Evolutionary conservation across 2,888 invertebrate genomes (phyloP).

Genomic region (Lissonota sp.): DNA sequence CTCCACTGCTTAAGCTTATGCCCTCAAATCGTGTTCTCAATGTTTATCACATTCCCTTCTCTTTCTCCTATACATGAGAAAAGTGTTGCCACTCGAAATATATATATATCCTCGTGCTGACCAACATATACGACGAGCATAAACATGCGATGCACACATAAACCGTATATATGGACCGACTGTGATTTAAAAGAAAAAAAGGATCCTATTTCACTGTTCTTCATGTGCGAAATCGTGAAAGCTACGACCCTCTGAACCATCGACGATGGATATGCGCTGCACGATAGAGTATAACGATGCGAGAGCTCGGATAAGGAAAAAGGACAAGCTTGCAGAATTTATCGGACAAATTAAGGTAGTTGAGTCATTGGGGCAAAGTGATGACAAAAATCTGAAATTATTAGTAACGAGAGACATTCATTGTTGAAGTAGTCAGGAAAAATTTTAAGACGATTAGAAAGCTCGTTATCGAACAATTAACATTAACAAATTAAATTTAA

Average conservation of each 20-base stretch:
- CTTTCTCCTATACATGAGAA: neutral
- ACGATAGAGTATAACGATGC: slow-evolving; percentile 7
- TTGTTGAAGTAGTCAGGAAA: too few relatives aligned
- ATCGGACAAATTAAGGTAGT: too few relatives aligned
- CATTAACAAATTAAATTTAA: too few relatives aligned
- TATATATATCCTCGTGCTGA: slow-evolving; percentile 31
- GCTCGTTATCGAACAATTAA: too few relatives aligned
- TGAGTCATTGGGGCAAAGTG: too few relatives aligned
- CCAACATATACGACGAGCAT: slow-evolving; percentile 16
- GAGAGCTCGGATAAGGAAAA: neutral
- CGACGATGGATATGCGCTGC: neutral
- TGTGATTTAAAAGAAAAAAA: too few relatives aligned
- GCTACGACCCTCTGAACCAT: too few relatives aligned
- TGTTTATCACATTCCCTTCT: slow-evolving; percentile 11
- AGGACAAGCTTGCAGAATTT: neutral
- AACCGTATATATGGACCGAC: neutral
- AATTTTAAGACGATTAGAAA: too few relatives aligned
- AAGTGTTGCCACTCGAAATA: slow-evolving; percentile 54
- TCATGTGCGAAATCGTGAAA: neutral
- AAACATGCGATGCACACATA: neutral
- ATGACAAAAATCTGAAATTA: too few relatives aligned
- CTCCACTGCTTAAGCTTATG: slow-evolving; percentile 28
- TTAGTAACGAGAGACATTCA: too few relatives aligned
- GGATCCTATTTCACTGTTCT: neutral
- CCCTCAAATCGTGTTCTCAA: slow-evolving; percentile 41